Base-by-base conservation (phyloP, 2,888 invertebrate species). In the Drosophila recens region DNA sequence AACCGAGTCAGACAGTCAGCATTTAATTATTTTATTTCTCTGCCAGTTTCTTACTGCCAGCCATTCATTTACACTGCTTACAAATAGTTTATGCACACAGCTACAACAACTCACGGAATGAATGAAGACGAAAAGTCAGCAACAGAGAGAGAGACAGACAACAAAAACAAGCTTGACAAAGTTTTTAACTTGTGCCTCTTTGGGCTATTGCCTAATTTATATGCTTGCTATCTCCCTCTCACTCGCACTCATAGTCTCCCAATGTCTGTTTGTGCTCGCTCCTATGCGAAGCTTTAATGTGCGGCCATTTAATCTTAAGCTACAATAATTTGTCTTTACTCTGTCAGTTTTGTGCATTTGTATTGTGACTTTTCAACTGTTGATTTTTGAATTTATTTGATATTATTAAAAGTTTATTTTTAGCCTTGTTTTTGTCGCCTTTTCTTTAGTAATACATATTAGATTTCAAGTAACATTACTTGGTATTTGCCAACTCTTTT, bases 221-320 rank as follows among this genome's bases (percentile, higher is more conserved):
- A 70, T 59, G 56, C 70, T 70, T 51, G 58, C 11, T 43, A 11
- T 15, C 56, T 53, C 34, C 20, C 23, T 49, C 43, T 36, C 61
- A 36, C 5, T 56, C 38, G 10, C 10, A 20, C 15, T 23, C 9
- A 1, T 6, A 6, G 1, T 23, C 0, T 34, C 10, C 8, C 8
- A 30, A 30, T 27, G 0, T 30, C 5, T 10, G 8, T 2, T 6
- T n/a, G n/a, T 38, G n/a, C 9, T n/a, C n/a, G n/a, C n/a, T n/a
- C n/a, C n/a, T n/a, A n/a, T n/a, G n/a, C n/a, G 15, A 4, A 48
- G 67, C 72, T 83, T 83, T 83, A 83, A 83, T 86, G 80, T 83
- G 83, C 49, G 84, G 66, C 72, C 66, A 83, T 83, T 83, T 89
- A 83, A 86, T 72, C 84, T 72, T 66, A 82, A 74, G 69, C 83